These are phyloP conservation scores for Hippoglossus stenolepis DNA, from an alignment of 2,113 vertebrate species.

Conservation along the genomic window DNA sequence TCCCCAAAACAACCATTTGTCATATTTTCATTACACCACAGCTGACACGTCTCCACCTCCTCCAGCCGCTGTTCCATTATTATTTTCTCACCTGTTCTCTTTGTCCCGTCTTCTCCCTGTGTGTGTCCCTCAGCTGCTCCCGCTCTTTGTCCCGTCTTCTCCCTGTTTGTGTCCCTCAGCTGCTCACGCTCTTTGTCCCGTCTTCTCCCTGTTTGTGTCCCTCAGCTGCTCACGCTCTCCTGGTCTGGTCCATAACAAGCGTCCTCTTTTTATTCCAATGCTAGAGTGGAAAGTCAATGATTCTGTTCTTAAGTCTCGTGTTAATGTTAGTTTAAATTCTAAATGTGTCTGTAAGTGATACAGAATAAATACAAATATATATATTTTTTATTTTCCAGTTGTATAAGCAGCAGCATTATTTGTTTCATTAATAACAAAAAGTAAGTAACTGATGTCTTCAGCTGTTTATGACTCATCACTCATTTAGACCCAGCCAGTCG, in stretches of 20 bases:
- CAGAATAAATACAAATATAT: no score
- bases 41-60: conserved; percentile 12
- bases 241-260: not conserved
- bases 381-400: no score
- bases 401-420: no score
- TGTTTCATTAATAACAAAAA: no score
- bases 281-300: not conserved
- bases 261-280: not conserved
- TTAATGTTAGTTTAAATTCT: not conserved
- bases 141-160: no score
- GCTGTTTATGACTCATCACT: no score
- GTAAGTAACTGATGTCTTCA: no score
- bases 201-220: not conserved
- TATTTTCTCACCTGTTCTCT: not conserved
- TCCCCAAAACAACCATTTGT: conserved; percentile 1
- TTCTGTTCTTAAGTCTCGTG: not conserved
- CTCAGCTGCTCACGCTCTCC: no score
- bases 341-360: not conserved
- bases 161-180: not conserved
- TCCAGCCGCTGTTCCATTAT: not conserved
- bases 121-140: not conserved
- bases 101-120: not conserved
- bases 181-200: no score
- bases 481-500: no score
- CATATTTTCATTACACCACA: conserved; percentile 21